Conservation (phyloP, 2,797 vertebrate genomes). For the Enteromius unitaeniatus region DNA sequence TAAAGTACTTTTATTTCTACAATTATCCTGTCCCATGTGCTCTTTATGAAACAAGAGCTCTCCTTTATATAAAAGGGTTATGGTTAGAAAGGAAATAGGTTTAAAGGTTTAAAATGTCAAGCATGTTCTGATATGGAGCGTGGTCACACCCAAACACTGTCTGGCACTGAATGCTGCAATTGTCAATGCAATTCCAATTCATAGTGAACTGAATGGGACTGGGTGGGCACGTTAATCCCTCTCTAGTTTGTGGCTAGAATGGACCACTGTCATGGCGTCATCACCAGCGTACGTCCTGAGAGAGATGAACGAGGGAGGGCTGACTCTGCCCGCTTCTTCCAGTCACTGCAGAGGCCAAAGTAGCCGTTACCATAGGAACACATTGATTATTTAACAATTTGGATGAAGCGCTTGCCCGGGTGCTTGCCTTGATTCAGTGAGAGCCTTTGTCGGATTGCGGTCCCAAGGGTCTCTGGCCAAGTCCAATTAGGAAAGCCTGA, state of each 20-base stretch:
- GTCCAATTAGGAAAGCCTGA: slow-evolving; percentile 61
- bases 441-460: slow-evolving; percentile 72
- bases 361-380: slow-evolving; percentile 76
- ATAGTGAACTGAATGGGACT: slow-evolving; percentile 25
- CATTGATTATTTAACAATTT: slow-evolving; percentile 85
- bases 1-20: neutral
- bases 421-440: slow-evolving; percentile 73
- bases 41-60: slow-evolving; percentile 22
- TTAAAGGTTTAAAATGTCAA: slow-evolving; percentile 50
- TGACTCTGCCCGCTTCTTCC: slow-evolving; percentile 59
- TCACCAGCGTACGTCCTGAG: slow-evolving; percentile 60
- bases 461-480: slow-evolving; percentile 70
- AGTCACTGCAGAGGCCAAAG: slow-evolving; percentile 67
- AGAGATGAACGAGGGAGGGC: slow-evolving; percentile 55
- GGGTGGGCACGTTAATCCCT: slow-evolving; percentile 28
- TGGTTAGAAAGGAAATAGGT: slow-evolving; percentile 43
- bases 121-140: slow-evolving; percentile 24
- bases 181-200: neutral
- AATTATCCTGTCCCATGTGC: neutral
- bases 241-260: slow-evolving; percentile 5
- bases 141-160: slow-evolving; percentile 26
- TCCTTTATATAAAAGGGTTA: slow-evolving; percentile 34
- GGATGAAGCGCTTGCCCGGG: slow-evolving; percentile 67
- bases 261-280: slow-evolving; percentile 1
- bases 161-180: slow-evolving; percentile 8